A percentile compares a stretch with the other conserved stretches of the same genome.
Conservation (phyloP, 2,113 vertebrate species). For the Stigmatopora nigra region DNA sequence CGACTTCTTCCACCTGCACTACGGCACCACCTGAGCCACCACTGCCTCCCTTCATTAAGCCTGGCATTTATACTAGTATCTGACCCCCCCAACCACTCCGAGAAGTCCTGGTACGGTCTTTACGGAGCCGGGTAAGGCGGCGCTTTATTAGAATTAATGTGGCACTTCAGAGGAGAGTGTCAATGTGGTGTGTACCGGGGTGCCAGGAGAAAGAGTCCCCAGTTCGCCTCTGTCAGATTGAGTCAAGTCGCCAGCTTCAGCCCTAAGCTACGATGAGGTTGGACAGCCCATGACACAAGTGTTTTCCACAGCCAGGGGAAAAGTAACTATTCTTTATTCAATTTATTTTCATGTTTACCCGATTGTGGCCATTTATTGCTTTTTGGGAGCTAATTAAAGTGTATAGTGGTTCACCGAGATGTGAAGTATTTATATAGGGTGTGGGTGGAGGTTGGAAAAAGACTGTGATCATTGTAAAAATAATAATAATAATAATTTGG, state of each 20-base stretch:
- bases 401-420: conserved; percentile 23
- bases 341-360: conserved; percentile 68
- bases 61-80: conserved; percentile 68
- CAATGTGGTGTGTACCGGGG: conserved; percentile 59
- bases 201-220: conserved; percentile 73
- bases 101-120: conserved; percentile 60
- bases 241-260: conserved; percentile 60
- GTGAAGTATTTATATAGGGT: conserved; percentile 25
- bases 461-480: not conserved
- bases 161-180: conserved; percentile 69
- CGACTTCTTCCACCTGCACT: conserved; percentile 72
- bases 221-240: conserved; percentile 72
- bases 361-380: conserved; percentile 49
- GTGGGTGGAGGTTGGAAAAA: not conserved
- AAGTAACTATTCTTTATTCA: conserved; percentile 70
- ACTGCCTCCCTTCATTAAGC: conserved; percentile 74
- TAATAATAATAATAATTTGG: not conserved
- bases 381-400: conserved; percentile 43
- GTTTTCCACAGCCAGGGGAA: conserved; percentile 61
- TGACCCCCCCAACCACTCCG: conserved; percentile 23
- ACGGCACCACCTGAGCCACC: conserved; percentile 72
- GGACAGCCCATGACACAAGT: conserved; percentile 70
- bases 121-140: conserved; percentile 59
- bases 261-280: conserved; percentile 60
- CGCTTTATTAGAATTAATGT: conserved; percentile 79